Evolutionary conservation across 2,888 invertebrate species (phyloP), one percentile per base, ranked within the genome.

Genomic region (Calliopum simillimum): DNA sequence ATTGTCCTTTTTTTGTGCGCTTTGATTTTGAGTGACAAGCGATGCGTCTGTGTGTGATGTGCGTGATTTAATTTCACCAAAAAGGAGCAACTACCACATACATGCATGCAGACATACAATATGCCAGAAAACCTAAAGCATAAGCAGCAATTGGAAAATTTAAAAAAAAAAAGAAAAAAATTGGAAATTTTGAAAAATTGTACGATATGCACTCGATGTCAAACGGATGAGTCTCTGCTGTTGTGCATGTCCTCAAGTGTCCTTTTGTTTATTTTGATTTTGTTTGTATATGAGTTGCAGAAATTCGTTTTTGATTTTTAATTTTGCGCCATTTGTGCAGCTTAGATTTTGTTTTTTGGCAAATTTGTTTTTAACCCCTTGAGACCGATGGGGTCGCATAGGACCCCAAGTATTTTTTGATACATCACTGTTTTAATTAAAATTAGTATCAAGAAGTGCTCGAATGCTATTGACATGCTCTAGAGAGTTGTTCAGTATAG

Each of bases 271-370:
- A 19, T 53, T 16, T 23, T 55, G 33, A 14, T 16, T 55, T 51
- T 49, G 41, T 49, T 8, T 12, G 44, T n/a, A 12, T 43, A 75
- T 70, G 80, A 81, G 80, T 44, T 71, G 72, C 71, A 79, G 79
- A 79, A 81, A 79, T 76, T 77, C 80, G 80, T 80, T 81, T 80
- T 80, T 79, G 79, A 81, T 80, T 79, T 81, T 79, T 80, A 81
- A 81, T 53, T 53, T 53, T 23, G 21, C 23, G 19, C 53, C 19
- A 23, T 23, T 53, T 23, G 53, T 23, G 8, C 4, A 33, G 33
- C 33, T 6, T 33, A 1, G 2, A 33, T 33, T 33, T 33, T 33
- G 5, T 33, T 33, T 33, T 33, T 8, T n/a, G n/a, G n/a, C n/a
- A n/a, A 6, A 33, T 33, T 33, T 1, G 8, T 33, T 33, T 33